Evolutionary conservation across 2,797 vertebrate species (phyloP).

Genomic region (Helicolenus hilgendorfi): DNA sequence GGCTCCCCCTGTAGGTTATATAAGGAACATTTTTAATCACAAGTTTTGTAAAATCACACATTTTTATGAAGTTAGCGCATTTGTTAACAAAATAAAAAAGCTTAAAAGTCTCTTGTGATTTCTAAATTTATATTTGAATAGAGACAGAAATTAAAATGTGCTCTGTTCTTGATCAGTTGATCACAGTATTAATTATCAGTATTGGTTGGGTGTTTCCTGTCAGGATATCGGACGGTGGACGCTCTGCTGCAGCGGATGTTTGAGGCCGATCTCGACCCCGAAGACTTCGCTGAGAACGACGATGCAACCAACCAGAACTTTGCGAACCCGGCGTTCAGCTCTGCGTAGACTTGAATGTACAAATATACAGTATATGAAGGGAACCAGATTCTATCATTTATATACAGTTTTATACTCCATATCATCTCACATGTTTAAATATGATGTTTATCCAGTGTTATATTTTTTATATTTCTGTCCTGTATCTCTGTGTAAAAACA

Average conservation of each 20-base stretch:
- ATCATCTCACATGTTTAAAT: not conserved
- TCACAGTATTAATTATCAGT: not conserved
- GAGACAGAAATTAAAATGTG: not conserved
- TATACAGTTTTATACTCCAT: slow-evolving; percentile 9
- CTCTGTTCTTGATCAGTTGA: not conserved
- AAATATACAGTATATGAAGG: not conserved
- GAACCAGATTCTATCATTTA: slow-evolving; percentile 1
- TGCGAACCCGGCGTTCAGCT: slow-evolving; percentile 81
- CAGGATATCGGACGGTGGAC: slow-evolving; percentile 95
- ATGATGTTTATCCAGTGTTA: slow-evolving; percentile 5
- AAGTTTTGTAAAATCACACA: not conserved
- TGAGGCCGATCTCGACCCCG: slow-evolving; percentile 93
- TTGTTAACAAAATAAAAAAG: not conserved
- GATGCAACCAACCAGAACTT: slow-evolving; percentile 79
- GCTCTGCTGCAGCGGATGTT: slow-evolving; percentile 96
- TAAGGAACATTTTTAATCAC: not conserved
- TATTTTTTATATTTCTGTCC: slow-evolving; percentile 63
- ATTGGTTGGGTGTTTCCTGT: not conserved
- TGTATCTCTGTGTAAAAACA: slow-evolving; percentile 13
- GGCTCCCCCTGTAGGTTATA: not conserved
- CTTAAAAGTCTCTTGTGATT: too few species aligned
- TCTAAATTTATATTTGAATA: not conserved
- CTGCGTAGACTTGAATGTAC: slow-evolving; percentile 14
- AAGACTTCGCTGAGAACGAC: slow-evolving; percentile 90
- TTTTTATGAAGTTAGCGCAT: not conserved